phyloP scores from a whole-genome alignment of 2,797 vertebrate genomes.

The Catharus ustulatus region DNA sequence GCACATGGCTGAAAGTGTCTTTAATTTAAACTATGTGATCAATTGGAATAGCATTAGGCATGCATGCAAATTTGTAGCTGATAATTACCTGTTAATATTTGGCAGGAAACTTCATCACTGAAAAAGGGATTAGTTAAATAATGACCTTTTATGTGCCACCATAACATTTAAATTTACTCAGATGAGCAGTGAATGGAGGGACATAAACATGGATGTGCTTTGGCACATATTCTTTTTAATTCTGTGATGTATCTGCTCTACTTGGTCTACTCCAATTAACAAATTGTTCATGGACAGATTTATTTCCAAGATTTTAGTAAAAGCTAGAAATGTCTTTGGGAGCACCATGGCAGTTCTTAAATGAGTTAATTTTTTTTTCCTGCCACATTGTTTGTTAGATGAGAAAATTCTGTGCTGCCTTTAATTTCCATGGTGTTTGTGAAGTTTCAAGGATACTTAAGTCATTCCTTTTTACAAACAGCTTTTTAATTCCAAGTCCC shows the following conservation, averaged over 20 bases:
- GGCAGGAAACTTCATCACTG: neutral
- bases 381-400: neutral
- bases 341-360: neutral
- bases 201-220: neutral
- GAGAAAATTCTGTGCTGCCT: neutral
- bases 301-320: neutral
- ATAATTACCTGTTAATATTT: neutral
- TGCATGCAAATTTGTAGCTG: neutral
- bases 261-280: neutral
- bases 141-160: neutral
- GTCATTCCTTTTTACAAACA: neutral
- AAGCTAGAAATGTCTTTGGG: neutral
- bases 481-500: neutral
- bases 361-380: neutral
- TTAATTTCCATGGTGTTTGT: neutral
- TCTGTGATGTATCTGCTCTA: neutral
- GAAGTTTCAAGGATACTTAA: neutral
- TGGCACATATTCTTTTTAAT: neutral
- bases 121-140: constrained; percentile 3
- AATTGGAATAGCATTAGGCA: neutral
- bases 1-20: neutral
- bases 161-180: neutral
- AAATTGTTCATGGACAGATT: neutral
- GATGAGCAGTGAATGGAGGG: neutral
- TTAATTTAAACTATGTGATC: neutral